Conservation (phyloP, 2,113 vertebrate species). For the Amia ocellicauda region DNA sequence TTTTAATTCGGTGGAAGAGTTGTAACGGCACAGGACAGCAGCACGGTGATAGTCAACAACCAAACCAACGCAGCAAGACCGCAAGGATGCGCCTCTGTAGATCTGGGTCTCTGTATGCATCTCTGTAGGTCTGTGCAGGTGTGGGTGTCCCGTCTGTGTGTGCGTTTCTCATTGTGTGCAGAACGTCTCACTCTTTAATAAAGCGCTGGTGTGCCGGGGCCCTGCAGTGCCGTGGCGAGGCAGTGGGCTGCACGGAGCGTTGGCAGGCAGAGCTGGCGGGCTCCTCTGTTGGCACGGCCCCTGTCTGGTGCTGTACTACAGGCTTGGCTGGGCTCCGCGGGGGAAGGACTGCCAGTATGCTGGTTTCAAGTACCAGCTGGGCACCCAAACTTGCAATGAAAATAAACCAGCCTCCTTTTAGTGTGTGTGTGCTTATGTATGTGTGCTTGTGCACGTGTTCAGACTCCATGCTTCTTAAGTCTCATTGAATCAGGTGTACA, state of each 20-base stretch:
- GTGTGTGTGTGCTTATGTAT: conserved; percentile 20
- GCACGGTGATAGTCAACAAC: too few species aligned
- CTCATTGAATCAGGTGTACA: too few species aligned
- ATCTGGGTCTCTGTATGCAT: too few species aligned
- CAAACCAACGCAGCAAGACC: too few species aligned
- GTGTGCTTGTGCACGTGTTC: too few species aligned
- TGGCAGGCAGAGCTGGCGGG: conserved; percentile 48
- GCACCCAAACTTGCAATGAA: conserved; percentile 49
- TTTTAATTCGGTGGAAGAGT: too few species aligned
- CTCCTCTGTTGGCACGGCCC: conserved; percentile 29
- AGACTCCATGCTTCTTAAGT: too few species aligned
- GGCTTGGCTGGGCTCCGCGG: conserved; percentile 47
- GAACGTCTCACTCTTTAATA: too few species aligned
- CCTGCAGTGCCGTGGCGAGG: background rate
- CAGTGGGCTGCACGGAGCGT: conserved; percentile 20
- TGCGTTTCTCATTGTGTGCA: too few species aligned
- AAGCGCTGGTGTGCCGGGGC: too few species aligned
- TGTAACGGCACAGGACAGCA: too few species aligned
- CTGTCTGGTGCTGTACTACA: conserved; percentile 50
- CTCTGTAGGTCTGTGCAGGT: background rate
- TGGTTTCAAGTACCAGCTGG: conserved; percentile 62
- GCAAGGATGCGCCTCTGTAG: too few species aligned
- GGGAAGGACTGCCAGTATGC: conserved; percentile 38
- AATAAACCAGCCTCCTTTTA: conserved; percentile 51
- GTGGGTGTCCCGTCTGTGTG: background rate